These are phyloP conservation scores for Montipora foliosa DNA, from an alignment of 64 coral and sea anemone species.

Conservation along the genomic window DNA sequence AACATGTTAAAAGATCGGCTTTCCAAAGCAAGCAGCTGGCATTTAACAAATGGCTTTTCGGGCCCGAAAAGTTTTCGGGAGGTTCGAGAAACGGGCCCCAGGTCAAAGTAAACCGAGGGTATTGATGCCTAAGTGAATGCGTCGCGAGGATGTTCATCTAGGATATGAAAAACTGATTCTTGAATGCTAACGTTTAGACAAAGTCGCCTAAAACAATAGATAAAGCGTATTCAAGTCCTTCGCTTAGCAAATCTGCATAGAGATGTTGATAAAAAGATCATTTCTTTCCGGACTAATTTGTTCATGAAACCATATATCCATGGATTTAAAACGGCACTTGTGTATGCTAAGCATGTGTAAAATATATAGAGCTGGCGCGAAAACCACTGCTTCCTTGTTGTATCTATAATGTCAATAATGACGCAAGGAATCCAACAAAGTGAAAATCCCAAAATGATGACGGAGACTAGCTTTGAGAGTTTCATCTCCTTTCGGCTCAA, in stretches of 20 bases:
- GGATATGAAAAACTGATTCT: too few species aligned
- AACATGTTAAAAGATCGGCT: too few species aligned
- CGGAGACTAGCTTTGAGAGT: constrained; percentile 77
- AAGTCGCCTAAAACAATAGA: background rate
- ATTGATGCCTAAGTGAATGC: too few species aligned
- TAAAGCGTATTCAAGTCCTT: background rate
- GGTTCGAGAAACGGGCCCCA: too few species aligned
- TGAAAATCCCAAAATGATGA: constrained; percentile 84
- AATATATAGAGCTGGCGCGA: constrained; percentile 76
- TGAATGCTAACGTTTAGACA: too few species aligned
- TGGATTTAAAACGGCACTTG: constrained; percentile 78
- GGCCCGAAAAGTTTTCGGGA: too few species aligned
- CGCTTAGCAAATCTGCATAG: background rate
- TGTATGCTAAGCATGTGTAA: constrained; percentile 80
- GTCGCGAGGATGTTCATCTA: too few species aligned
- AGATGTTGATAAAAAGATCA: constrained; percentile 13
- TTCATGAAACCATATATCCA: constrained; percentile 93
- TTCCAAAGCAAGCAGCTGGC: too few species aligned
- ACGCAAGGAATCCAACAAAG: constrained; percentile 88
- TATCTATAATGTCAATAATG: constrained; percentile 71
- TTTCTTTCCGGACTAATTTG: constrained; percentile 81
- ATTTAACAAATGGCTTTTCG: too few species aligned
- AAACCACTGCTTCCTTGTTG: constrained; percentile 51
- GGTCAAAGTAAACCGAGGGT: too few species aligned
- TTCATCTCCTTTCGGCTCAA: constrained; percentile 80